Evolutionary conservation across 2,797 vertebrate genomes (phyloP), one percentile per base, ranked within the genome.

Genomic region (Sebastes umbrosus): DNA sequence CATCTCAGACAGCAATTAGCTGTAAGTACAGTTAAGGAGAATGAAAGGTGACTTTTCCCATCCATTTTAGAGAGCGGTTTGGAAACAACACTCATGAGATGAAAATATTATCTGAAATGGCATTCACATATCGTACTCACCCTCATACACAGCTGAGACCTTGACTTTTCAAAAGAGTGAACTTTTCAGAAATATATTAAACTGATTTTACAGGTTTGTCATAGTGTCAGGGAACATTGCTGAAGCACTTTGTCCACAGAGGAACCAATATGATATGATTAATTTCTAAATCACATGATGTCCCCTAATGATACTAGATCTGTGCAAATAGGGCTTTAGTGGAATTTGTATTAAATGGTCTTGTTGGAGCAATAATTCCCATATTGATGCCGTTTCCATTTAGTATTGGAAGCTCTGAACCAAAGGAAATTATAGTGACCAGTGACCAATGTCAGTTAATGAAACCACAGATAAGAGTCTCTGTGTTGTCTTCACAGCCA

Each of bases 1-100:
- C 87, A 87, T 92, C 83, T 83, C 86, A 91, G 90, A 89, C 73
- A 18, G 83, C 84, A 93, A 94, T 93, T 93, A 93, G 88, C 90
- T 82, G 69, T 71, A 82, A 82, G 82, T 71, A 82, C 62, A 87
- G 85, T 87, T 87, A 78, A 83, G 78, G 50, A 79, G 88, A 90
- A 88, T 88, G 64, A 90, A 93, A 92, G 89, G 86, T 91, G 75
- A 86, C 84, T 74, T 89, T 59, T 31, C 54, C 63, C 55, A 80
- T 83, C 73, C 32, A 52, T 85, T 90, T 79, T 81, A 80, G 39
- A 81, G 27, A 75, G 69, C 8, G 2, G 75, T 89, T 79, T 83
- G 75, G 74, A 84, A 86, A 79, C 73, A 84, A 84, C 5, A 68
- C 82, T 69, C n/a, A 32, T n/a, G 68, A 82, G 67, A 84, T 65